phyloP scores from a whole-genome alignment of 2,888 invertebrate species.

The Panorpa germanica region DNA sequence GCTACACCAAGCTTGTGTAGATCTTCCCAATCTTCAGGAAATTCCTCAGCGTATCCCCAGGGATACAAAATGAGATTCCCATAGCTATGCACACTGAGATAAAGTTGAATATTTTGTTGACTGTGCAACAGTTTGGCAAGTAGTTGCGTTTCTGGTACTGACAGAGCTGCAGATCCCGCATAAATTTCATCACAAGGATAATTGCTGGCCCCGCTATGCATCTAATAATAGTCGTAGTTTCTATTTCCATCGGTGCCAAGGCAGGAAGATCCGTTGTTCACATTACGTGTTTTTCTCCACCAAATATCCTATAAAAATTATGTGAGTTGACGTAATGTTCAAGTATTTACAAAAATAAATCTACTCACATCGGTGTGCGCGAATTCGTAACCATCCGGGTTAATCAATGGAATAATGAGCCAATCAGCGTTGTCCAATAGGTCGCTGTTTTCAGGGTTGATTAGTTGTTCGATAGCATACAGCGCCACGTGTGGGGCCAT shows the following conservation, averaged over 20 bases:
- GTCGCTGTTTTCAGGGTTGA: slow-evolving; percentile 25
- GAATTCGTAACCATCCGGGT: slow-evolving; percentile 55
- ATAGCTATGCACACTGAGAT: slow-evolving; percentile 24
- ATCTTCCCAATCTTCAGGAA: slow-evolving; percentile 2
- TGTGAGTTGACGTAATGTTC: no score
- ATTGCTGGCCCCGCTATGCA: not conserved
- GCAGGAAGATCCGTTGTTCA: slow-evolving; percentile 21
- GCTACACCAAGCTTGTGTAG: no score
- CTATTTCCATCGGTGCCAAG: slow-evolving; percentile 47
- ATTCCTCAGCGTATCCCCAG: slow-evolving; percentile 22
- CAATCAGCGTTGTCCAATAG: slow-evolving; percentile 41
- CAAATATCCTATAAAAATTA: no score
- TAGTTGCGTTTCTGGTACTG: slow-evolving; percentile 1
- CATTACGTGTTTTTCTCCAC: slow-evolving; percentile 40
- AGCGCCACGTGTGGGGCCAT: slow-evolving; percentile 38
- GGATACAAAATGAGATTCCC: slow-evolving; percentile 25
- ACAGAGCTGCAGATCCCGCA: slow-evolving; percentile 19
- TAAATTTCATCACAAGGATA: slow-evolving; percentile 24
- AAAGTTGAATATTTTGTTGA: slow-evolving; percentile 22
- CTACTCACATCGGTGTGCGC: slow-evolving; percentile 26
- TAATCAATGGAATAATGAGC: slow-evolving; percentile 42
- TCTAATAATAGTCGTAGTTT: slow-evolving; percentile 33
- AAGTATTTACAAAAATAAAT: no score
- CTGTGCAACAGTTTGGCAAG: not conserved
- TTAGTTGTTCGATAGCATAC: slow-evolving; percentile 35